These are phyloP conservation scores for Brachirus orientalis DNA, from an alignment of 2,113 vertebrate genomes.

Conservation along the genomic window DNA sequence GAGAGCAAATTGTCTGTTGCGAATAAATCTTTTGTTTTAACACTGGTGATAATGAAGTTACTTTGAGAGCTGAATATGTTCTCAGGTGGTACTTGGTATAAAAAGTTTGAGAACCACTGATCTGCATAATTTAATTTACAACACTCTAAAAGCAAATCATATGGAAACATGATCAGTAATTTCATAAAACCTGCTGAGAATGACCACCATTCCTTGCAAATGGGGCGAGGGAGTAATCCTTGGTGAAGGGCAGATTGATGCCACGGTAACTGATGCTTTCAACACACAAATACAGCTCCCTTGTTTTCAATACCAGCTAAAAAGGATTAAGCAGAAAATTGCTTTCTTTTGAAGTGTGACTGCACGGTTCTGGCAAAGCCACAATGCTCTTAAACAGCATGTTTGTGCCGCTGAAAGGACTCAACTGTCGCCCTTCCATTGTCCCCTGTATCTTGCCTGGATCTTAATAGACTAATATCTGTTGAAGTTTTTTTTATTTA, in stretches of 20 bases:
- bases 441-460: neutral
- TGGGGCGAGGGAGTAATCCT: slow-evolving; percentile 24
- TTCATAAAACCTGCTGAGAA: too few species aligned
- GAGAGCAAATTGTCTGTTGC: too few species aligned
- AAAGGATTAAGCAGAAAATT: slow-evolving; percentile 37
- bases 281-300: slow-evolving; percentile 34
- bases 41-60: too few species aligned
- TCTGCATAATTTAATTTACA: too few species aligned
- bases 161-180: too few species aligned
- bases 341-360: slow-evolving; percentile 29
- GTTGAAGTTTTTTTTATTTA: neutral
- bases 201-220: slow-evolving; percentile 19
- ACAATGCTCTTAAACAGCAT: slow-evolving; percentile 4
- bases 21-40: too few species aligned
- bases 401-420: neutral
- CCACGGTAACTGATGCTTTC: slow-evolving; percentile 31
- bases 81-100: too few species aligned
- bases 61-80: too few species aligned
- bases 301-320: slow-evolving; percentile 45
- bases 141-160: too few species aligned
- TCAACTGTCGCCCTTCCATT: neutral
- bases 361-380: neutral
- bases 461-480: neutral
- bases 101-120: too few species aligned
- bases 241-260: slow-evolving; percentile 43